Evolutionary conservation across 2,797 vertebrate species (phyloP), one percentile per base, ranked within the genome.

Genomic region (Coregonus suidteri): DNA sequence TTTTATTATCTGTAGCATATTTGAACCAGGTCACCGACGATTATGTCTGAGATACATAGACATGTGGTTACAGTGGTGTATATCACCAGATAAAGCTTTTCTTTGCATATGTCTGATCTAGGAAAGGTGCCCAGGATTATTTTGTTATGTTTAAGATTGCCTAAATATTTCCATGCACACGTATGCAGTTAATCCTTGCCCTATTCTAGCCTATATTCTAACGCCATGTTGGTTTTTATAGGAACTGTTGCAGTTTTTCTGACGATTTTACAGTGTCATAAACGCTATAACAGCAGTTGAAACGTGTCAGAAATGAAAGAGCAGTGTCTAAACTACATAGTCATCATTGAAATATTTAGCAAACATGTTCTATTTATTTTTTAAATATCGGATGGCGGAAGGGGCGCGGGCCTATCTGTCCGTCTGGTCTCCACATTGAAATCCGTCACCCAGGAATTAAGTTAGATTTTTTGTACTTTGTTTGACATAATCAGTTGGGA

Each of bases 191-290:
- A 86, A 88, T 88, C 93, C 93, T 91, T 92, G 92, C 87, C 82
- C 83, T 85, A 77, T 78, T 76, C 81, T 69, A 78, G 73, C 87
- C 73, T 86, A 83, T 82, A 51, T 52, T 81, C 81, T 88, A 94
- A 94, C 96, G 96, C 97, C 97, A 97, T 98, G 96, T 98, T 98
- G 96, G 81, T 95, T 95, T 94, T 94, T 90, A 85, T 56, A 54
- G 76, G 64, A 69, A 69, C 86, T 76, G 88, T 85, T 86, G 86
- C 85, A 82, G 86, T 85, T 87, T 92, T 93, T 79, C 78, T 87
- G 79, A 79, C 83, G 85, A 85, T 86, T 92, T 92, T 91, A 88
- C 89, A 74, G 84, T 86, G 79, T 82, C 87, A 80, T 87, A 90
- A 91, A 81, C 72, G 79, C 77, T 78, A 81, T 93, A 93, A 93